Evolutionary conservation across 2,888 invertebrate species (phyloP), one percentile per base, ranked within the genome.

Genomic region (Epiperipatus broadwayi): DNA sequence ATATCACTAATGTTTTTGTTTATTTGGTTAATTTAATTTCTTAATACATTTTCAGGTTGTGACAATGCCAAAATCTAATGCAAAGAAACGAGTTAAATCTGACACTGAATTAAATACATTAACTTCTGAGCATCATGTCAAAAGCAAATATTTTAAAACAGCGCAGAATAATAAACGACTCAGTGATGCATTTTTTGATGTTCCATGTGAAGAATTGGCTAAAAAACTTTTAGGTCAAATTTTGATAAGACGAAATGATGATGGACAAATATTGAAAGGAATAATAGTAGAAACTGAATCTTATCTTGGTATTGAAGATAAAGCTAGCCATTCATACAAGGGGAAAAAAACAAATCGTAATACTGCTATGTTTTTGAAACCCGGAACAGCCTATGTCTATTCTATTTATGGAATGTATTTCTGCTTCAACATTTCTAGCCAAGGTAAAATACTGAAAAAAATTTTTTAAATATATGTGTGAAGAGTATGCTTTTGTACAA

Each of bases 361-460:
- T 52, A 64, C 67, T 48, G 72, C 76, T 1, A 74, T 77, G 73
- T 78, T 69, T 50, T 74, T 75, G 73, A 55, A 60, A 37, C 69
- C 73, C 15, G 76, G 76, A 12, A 76, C 76, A 7, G 63, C 68
- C 19, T 77, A 72, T 53, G 72, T 78, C 3, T 76, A 77, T 49
- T 61, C 71, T 48, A 75, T 74, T 2, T 77, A 77, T 52, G 76
- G 77, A 45, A 73, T 75, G 69, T 75, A 77, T 50, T 64, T 69
- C 49, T 75, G 75, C 52, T 68, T 77, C 50, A 78, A 78, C 53
- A 71, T 78, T 43, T 75, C 75, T 21, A 69, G 72, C 48, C 54
- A 59, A 58, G 71, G 71, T 70, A 49, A n/a, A n/a, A n/a, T n/a
- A n/a, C n/a, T n/a, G n/a, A n/a, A n/a, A n/a, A n/a, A n/a, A n/a